Evolutionary conservation across 2,797 vertebrate species (phyloP).

Genomic region (Bradypus variegatus): DNA sequence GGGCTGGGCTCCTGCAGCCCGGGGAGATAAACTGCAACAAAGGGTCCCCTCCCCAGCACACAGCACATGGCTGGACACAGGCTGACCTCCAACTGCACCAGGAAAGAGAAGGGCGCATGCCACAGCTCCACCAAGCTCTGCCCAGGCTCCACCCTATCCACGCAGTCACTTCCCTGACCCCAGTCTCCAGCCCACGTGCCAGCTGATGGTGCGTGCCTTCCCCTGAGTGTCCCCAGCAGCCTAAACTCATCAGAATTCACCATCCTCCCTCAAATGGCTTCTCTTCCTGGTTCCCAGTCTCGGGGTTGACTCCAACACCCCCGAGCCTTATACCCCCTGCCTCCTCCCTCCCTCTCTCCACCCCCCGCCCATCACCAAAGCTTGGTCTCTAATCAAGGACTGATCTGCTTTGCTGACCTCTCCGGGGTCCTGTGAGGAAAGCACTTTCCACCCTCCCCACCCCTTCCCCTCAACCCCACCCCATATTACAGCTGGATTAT

Average conservation of each 20-base stretch:
- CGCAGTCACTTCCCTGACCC: background rate
- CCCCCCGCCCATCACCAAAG: background rate
- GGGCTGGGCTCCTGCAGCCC: background rate
- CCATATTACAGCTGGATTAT: background rate
- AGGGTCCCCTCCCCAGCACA: background rate
- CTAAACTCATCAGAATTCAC: background rate
- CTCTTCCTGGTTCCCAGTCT: background rate
- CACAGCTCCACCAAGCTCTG: background rate
- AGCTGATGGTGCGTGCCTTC: background rate
- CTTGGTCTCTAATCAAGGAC: background rate
- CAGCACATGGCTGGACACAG: background rate
- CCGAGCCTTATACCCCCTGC: no score
- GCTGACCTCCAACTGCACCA: background rate
- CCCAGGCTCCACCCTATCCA: no score
- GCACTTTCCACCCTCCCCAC: background rate
- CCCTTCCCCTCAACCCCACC: background rate
- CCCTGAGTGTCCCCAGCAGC: background rate
- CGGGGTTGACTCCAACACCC: no score
- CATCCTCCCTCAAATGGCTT: background rate
- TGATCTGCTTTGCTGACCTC: background rate
- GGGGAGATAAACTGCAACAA: background rate
- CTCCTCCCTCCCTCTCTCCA: background rate
- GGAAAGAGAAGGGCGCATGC: background rate
- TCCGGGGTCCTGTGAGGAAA: background rate
- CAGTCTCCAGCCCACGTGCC: background rate